Conservation (phyloP, 2,888 invertebrate genomes). For the Yponomeuta cagnagella region DNA sequence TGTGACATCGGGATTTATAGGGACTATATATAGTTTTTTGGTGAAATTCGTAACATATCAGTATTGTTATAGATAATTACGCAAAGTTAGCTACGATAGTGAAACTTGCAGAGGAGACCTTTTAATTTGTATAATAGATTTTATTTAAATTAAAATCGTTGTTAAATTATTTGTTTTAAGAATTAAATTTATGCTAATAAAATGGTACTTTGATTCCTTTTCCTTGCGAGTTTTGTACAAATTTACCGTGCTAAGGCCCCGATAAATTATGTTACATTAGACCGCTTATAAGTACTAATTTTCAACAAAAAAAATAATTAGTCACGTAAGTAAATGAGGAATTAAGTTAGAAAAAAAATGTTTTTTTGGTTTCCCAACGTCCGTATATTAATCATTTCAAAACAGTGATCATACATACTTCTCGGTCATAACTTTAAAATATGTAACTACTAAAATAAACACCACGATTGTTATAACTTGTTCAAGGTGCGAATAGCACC, state of each 20-base stretch:
- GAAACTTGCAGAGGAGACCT: neutral
- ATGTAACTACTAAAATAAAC: too few relatives aligned
- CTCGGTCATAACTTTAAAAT: too few relatives aligned
- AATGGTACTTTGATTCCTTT: neutral
- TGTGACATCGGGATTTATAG: too few relatives aligned
- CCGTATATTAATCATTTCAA: too few relatives aligned
- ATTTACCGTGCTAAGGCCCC: neutral
- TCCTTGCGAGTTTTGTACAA: neutral
- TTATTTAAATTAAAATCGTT: neutral
- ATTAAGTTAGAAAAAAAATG: too few relatives aligned
- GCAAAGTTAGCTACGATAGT: neutral
- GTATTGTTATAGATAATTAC: slow-evolving; percentile 20
- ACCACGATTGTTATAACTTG: too few relatives aligned
- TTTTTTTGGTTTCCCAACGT: too few relatives aligned
- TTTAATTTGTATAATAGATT: neutral
- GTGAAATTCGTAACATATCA: slow-evolving; percentile 26
- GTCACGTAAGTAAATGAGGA: too few relatives aligned
- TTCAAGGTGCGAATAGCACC: too few relatives aligned
- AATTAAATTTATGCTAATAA: neutral
- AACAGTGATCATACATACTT: too few relatives aligned
- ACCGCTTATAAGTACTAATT: neutral
- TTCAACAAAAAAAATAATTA: too few relatives aligned
- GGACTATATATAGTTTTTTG: neutral
- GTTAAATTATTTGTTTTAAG: neutral
- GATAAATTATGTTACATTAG: neutral